Conservation (phyloP, 1,140 invertebrate species). For the Asobara japonica region DNA sequence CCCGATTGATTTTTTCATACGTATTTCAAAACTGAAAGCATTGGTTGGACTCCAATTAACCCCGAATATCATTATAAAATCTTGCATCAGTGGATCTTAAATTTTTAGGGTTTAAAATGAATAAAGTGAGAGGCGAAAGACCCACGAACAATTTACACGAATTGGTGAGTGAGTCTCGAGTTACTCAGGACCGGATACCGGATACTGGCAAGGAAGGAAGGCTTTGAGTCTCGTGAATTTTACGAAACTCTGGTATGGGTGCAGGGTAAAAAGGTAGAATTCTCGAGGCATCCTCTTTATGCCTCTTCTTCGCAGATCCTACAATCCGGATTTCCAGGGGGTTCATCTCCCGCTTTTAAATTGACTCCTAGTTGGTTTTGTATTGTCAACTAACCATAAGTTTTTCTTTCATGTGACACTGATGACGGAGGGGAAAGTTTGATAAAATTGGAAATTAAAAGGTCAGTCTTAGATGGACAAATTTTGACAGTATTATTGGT, state of each 20-base stretch:
- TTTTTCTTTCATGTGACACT: neutral
- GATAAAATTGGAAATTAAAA: no score
- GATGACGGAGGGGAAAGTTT: no score
- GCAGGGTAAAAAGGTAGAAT: neutral
- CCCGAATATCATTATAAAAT: neutral
- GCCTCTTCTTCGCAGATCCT: constrained; percentile 57
- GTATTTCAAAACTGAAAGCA: neutral
- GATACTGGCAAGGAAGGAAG: constrained; percentile 30
- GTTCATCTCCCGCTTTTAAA: constrained; percentile 47
- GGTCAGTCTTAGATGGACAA: no score
- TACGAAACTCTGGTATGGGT: neutral
- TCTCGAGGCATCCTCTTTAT: constrained; percentile 48
- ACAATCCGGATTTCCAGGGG: constrained; percentile 61
- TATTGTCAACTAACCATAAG: constrained; percentile 46
- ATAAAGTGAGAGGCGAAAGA: neutral
- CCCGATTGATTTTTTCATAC: no score
- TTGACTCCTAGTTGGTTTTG: constrained; percentile 62
- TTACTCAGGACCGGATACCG: constrained; percentile 34
- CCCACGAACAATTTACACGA: neutral
- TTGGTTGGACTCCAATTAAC: neutral
- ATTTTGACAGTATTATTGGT: no score
- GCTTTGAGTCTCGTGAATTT: constrained; percentile 28
- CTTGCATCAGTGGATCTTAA: neutral
- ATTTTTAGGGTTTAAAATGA: neutral
- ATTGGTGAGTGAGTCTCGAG: constrained; percentile 22